Percentiles rank a stretch among this genome's conserved stretches.
Evolutionary conservation across 2,888 invertebrate genomes (phyloP).

Genomic region (Augochlorella aurata): DNA sequence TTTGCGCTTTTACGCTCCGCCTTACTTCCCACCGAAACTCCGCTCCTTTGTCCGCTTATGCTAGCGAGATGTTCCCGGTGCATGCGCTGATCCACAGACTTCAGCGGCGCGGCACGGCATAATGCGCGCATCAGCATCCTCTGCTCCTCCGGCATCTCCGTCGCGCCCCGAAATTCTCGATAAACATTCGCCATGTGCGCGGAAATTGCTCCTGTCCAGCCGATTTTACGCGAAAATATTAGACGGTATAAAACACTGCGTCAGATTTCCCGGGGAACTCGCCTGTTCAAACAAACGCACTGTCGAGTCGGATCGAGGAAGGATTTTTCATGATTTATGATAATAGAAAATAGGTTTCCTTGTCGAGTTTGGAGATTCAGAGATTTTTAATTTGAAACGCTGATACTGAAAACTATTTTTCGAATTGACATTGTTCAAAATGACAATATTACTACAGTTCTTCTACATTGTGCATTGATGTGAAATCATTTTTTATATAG

Average conservation of each 20-base stretch:
- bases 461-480: too few species aligned
- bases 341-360: too few species aligned
- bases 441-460: too few species aligned
- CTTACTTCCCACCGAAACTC: constrained; percentile 11
- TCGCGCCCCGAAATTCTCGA: constrained; percentile 28
- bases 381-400: too few species aligned
- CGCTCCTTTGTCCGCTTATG: constrained; percentile 23
- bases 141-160: neutral
- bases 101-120: constrained; percentile 12
- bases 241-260: neutral
- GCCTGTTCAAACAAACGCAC: neutral
- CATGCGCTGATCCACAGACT: constrained; percentile 34
- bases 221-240: neutral
- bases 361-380: too few species aligned
- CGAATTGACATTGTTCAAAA: too few species aligned
- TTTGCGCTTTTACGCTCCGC: constrained; percentile 1
- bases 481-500: too few species aligned
- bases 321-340: too few species aligned
- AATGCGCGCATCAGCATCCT: constrained; percentile 1
- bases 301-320: too few species aligned
- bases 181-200: constrained; percentile 23
- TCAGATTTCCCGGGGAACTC: neutral
- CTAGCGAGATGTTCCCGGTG: constrained; percentile 18
- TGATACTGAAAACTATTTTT: too few species aligned
- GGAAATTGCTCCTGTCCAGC: neutral